A percentile compares a stretch with the other conserved stretches of the same genome.
These are phyloP conservation scores for Laticauda colubrina DNA, from an alignment of 2,113 vertebrate species.

Conservation along the genomic window DNA sequence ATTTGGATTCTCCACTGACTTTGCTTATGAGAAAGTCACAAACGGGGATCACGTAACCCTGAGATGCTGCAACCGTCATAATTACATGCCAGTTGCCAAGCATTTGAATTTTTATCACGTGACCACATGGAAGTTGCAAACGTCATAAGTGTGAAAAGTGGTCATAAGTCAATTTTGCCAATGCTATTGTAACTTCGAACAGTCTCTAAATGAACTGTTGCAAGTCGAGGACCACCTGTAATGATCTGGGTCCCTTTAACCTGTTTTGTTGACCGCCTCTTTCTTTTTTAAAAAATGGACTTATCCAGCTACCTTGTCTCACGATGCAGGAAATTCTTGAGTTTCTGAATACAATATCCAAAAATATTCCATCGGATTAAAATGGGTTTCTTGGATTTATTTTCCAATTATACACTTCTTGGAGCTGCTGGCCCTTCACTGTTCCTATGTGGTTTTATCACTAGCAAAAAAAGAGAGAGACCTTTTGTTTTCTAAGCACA, in stretches of 20 bases:
- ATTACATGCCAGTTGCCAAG: no score
- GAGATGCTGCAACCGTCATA: no score
- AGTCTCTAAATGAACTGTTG: background rate
- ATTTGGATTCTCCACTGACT: no score
- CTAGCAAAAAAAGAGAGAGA: accelerated
- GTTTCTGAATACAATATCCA: background rate
- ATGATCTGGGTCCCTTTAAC: background rate
- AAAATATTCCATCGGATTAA: background rate
- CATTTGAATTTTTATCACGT: no score
- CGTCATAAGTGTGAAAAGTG: background rate
- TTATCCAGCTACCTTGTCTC: background rate
- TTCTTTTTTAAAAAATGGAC: background rate
- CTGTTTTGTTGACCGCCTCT: background rate
- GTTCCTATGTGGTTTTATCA: background rate
- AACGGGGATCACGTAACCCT: no score
- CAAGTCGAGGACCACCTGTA: background rate
- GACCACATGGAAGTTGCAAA: no score
- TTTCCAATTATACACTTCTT: constrained; percentile 72
- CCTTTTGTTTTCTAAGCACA: background rate
- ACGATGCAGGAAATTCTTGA: background rate
- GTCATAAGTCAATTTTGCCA: no score
- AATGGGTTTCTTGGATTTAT: constrained; percentile 29
- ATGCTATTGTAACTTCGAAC: no score
- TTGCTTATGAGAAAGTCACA: no score
- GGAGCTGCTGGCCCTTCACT: background rate